Evolutionary conservation across 2,113 vertebrate genomes (phyloP), one percentile per base, ranked within the genome.

Genomic region (Tragulus kanchil): DNA sequence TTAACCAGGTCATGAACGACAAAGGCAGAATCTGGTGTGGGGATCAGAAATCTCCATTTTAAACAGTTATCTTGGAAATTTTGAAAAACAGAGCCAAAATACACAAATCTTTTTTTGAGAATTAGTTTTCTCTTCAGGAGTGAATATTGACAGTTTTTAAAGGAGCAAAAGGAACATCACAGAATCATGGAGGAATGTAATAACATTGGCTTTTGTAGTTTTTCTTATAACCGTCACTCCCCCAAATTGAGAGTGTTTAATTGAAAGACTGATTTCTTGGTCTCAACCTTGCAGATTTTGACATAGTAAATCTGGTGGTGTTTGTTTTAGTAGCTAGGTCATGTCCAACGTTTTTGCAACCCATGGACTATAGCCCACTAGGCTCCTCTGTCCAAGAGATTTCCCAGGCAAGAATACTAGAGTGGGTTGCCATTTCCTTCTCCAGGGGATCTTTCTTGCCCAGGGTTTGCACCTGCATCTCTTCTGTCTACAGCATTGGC

Each of bases 151-250:
- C 16, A 65, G 17, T 48, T 89, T 78, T 96, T 91, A 61, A 59
- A 94, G 78, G 26, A 79, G 3, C 36, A 84, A 21, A 85, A 28
- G 84, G 21, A 86, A 48, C 3, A 67, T 61, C 52, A 61, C 61
- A 84, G 92, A 93, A 73, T 83, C 59, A 93, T 69, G 58, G 94
- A 93, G 50, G n/a, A n/a, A n/a, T n/a, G n/a, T n/a, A n/a, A 13
- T 86, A 81, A 16, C 25, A 65, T 85, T 71, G 64, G 75, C 71
- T 78, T 92, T 13, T 81, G 26, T 81, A 64, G 81, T 61, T 79
- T 96, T 93, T 94, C 3, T 12, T 52, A 0, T 84, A 92, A 25
- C 21, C 36, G 10, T 93, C 36, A 82, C 52, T 26, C 13, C 19
- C 48, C 85, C 19, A 36, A 78, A 77, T 23, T n/a, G 50, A 92